A percentile compares a stretch with the other conserved stretches of the same genome.
Evolutionary conservation across 2,888 invertebrate species (phyloP).

Genomic region (Spilosoma lubricipeda): DNA sequence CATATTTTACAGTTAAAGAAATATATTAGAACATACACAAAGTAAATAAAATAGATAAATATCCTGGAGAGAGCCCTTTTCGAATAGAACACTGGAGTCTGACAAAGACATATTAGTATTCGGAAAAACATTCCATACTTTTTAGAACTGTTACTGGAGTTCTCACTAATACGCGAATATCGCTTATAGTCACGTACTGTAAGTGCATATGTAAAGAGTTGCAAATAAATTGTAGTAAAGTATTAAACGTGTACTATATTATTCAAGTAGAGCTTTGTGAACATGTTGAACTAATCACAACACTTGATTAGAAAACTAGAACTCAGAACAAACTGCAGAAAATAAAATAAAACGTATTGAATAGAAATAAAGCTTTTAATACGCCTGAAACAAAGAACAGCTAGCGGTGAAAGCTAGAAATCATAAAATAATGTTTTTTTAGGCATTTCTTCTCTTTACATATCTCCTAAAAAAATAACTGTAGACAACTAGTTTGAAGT

Average conservation of each 20-base stretch:
- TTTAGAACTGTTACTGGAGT: not conserved
- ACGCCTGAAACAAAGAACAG: not conserved
- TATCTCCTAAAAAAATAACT: not conserved
- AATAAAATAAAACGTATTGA: not conserved
- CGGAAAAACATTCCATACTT: not conserved
- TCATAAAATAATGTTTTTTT: not conserved
- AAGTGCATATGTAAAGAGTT: not conserved
- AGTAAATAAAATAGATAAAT: conserved; percentile 2
- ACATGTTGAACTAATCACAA: too few relatives aligned
- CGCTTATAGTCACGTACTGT: conserved; percentile 34
- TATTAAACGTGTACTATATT: not conserved
- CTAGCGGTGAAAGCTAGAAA: not conserved
- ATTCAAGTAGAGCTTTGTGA: not conserved
- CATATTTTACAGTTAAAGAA: not conserved
- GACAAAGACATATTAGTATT: conserved; percentile 1
- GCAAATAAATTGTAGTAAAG: not conserved
- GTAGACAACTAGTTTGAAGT: not conserved
- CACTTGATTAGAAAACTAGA: not conserved
- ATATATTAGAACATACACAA: not conserved
- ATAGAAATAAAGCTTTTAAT: not conserved
- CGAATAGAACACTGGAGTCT: not conserved
- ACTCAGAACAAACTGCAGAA: not conserved
- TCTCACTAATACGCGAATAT: conserved; percentile 21
- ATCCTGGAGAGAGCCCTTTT: conserved; percentile 1
- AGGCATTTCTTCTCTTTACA: not conserved